phyloP scores from a whole-genome alignment of 2,888 invertebrate genomes.

The Spodoptera picta region DNA sequence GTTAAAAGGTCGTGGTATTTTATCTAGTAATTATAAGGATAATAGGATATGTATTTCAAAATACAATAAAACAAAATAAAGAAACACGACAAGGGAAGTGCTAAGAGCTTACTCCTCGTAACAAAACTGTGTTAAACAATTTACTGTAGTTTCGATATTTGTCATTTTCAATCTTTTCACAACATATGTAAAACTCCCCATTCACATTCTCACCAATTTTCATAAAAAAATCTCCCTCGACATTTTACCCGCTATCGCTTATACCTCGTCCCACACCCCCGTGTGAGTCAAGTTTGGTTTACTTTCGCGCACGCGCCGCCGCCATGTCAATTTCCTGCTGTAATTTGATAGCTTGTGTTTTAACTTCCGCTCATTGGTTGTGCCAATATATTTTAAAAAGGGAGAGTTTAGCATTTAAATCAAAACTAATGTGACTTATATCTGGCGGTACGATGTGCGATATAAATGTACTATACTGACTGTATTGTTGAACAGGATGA shows the following conservation, averaged over 20 bases:
- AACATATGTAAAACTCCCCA: no score
- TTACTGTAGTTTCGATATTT: no score
- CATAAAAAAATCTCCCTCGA: background rate
- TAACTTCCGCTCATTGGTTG: conserved; percentile 49
- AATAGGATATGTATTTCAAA: no score
- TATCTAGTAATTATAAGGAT: no score
- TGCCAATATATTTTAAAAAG: conserved; percentile 44
- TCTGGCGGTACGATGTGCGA: no score
- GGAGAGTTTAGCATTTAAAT: conserved; percentile 33
- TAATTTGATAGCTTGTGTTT: conserved; percentile 65
- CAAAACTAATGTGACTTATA: background rate
- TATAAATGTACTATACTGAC: no score
- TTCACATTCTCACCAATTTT: background rate
- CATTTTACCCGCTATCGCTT: conserved; percentile 25
- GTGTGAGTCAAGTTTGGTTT: conserved; percentile 68
- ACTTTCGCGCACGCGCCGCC: conserved; percentile 76
- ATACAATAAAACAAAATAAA: no score
- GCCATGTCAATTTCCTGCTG: conserved; percentile 74
- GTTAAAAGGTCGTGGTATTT: conserved; percentile 6
- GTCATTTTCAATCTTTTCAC: no score
- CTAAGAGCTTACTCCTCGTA: no score
- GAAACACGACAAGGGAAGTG: no score
- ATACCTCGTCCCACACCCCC: background rate
- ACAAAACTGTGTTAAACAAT: no score
- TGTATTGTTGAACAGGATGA: no score